Percentiles rank a stretch among this genome's conserved stretches.
phyloP scores from a whole-genome alignment of 2,113 vertebrate species.

The Pampusana beccarii region DNA sequence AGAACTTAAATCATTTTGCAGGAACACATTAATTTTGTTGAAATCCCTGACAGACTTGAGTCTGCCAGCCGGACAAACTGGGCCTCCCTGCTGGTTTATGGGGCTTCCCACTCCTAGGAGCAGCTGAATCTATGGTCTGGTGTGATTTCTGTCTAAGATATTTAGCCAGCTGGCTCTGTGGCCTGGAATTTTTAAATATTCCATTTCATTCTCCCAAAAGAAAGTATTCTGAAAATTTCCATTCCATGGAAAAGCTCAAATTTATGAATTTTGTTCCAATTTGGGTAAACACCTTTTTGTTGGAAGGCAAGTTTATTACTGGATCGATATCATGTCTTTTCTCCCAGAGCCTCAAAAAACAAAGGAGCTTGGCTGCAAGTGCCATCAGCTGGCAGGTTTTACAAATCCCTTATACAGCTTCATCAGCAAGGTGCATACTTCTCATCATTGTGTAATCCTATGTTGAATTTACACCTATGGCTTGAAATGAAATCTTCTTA shows the following conservation, averaged over 20 bases:
- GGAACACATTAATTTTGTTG: neutral
- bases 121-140: neutral
- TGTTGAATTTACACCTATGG: neutral
- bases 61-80: neutral
- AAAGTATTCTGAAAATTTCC: conserved; percentile 26
- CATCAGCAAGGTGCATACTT: neutral
- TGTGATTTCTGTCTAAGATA: conserved; percentile 5
- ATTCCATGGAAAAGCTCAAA: neutral
- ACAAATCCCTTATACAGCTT: neutral
- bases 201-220: neutral
- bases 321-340: neutral
- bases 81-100: conserved; percentile 27
- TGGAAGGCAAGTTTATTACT: neutral
- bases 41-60: neutral
- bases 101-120: neutral
- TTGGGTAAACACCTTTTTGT: neutral
- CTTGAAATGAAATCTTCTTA: neutral
- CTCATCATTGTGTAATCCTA: neutral
- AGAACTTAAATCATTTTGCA: neutral
- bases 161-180: conserved; percentile 22
- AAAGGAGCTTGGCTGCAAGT: neutral
- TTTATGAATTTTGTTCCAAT: neutral
- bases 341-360: neutral
- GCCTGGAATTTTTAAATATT: conserved; percentile 22
- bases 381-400: neutral